Evolutionary conservation across 2,888 invertebrate species (phyloP), one percentile per base, ranked within the genome.

Genomic region (Conomelus anceps): DNA sequence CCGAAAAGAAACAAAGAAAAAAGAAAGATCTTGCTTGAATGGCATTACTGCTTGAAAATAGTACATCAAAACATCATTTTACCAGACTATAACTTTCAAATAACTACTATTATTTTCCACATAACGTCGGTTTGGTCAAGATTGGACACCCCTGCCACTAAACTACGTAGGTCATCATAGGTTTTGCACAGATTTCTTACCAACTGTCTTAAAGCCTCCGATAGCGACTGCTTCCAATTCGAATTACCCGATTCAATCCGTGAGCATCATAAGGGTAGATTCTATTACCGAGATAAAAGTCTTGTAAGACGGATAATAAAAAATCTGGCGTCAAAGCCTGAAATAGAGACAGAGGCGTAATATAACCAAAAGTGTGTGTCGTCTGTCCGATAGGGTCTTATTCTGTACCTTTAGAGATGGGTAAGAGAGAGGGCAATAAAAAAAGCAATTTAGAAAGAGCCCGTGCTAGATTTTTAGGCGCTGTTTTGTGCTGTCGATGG

Each of bases 401-500:
- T 23, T 85, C 23, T 85, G 22, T 85, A 23, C 24, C 23, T 85
- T 24, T 85, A 20, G 85, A 85, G 17, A 85, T 24, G 85, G 23
- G 84, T 22, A 84, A 84, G 22, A 22, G 22, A 84, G 22, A 24
- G 24, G 24, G 23, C 85, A 85, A 85, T 85, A 85, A 85, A 85
- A 85, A 85, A 85, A 85, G 24, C 85, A 85, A 85, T 85, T 85
- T 85, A 23, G 85, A 24, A 85, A 85, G 24, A 85, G 85, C 24
- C 85, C 23, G 24, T 23, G 23, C 85, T 23, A 85, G 24, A 85
- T 23, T 23, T 11, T 85, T 23, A 23, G 85, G 24, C 24, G 85
- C 23, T 85, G 20, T 63, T 63, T 63, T n/a, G 13, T 7, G 63
- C 63, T 7, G 11, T 63, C n/a, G n/a, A 63, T 63, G n/a, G 63